Evolutionary conservation across 1,140 invertebrate genomes (phyloP).

Genomic region (Chironomus striatipennis): DNA sequence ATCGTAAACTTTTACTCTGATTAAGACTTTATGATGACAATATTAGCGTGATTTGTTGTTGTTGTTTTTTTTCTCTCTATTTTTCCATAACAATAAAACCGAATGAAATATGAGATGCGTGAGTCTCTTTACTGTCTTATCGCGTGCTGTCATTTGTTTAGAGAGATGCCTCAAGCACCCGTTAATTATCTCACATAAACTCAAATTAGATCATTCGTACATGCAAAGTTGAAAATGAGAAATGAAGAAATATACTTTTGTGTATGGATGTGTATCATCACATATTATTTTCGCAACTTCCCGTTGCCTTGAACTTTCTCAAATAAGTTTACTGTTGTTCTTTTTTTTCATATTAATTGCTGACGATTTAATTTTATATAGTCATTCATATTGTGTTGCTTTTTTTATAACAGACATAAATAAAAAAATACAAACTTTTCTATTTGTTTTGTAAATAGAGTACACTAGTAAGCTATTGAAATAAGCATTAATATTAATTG

Average conservation of each 20-base stretch:
- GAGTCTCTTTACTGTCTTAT: not conserved
- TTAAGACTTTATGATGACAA: not conserved
- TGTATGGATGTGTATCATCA: not conserved
- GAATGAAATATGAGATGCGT: not conserved
- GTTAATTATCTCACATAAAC: not conserved
- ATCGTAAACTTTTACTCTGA: not conserved
- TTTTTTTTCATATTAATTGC: not conserved
- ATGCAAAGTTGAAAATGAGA: too few species aligned
- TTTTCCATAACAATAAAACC: not conserved
- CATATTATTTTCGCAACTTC: constrained; percentile 2
- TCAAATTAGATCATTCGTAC: constrained; percentile 9
- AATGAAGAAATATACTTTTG: not conserved
- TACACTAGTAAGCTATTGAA: too few species aligned
- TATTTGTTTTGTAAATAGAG: too few species aligned
- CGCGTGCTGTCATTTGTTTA: not conserved
- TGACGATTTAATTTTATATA: not conserved
- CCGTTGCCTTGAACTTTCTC: constrained; percentile 10
- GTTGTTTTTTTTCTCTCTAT: not conserved
- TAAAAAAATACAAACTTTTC: too few species aligned
- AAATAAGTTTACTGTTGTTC: not conserved
- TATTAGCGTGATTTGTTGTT: not conserved
- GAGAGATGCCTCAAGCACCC: not conserved
- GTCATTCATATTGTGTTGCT: too few species aligned
- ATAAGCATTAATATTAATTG: too few species aligned
- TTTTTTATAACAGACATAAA: too few species aligned